Conservation (phyloP, 2,888 invertebrate genomes). For the Cosmorhoe ocellata region DNA sequence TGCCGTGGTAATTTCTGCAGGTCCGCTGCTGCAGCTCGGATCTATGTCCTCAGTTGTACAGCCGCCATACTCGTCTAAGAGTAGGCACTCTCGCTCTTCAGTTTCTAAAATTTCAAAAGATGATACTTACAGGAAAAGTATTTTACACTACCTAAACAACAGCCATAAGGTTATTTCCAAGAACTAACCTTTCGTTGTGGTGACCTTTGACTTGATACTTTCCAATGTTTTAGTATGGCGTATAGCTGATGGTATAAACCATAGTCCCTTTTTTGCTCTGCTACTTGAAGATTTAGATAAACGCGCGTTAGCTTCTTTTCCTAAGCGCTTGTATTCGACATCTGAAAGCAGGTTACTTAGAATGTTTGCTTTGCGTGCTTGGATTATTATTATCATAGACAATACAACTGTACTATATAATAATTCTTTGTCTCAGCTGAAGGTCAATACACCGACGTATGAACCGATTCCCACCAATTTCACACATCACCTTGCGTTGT, state of each 20-base stretch:
- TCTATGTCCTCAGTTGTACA: slow-evolving; percentile 65
- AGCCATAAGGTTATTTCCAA: not conserved
- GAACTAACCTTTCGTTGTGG: slow-evolving; percentile 51
- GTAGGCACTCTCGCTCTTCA: slow-evolving; percentile 83
- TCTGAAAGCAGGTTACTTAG: slow-evolving; percentile 43
- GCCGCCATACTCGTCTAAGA: slow-evolving; percentile 81
- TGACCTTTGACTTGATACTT: slow-evolving; percentile 75
- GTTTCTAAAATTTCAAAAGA: slow-evolving; percentile 48
- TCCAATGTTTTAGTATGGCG: slow-evolving; percentile 77
- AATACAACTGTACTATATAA: too few species aligned
- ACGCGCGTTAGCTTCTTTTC: slow-evolving; percentile 56
- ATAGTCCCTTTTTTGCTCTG: slow-evolving; percentile 71
- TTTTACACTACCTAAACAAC: not conserved
- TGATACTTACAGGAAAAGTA: too few species aligned
- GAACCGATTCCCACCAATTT: not conserved
- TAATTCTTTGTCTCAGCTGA: too few species aligned
- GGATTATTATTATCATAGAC: too few species aligned
- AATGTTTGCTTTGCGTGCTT: too few species aligned
- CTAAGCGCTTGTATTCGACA: slow-evolving; percentile 76
- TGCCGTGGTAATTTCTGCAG: slow-evolving; percentile 51
- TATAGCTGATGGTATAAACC: slow-evolving; percentile 78
- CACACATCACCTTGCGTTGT: not conserved
- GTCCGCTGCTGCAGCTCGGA: slow-evolving; percentile 58
- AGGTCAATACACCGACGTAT: not conserved
- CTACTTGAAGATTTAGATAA: slow-evolving; percentile 52